Percentiles rank a stretch among this genome's conserved stretches.
These are phyloP conservation scores for Corvus hawaiiensis DNA, from an alignment of 2,113 vertebrate species.

Conservation along the genomic window DNA sequence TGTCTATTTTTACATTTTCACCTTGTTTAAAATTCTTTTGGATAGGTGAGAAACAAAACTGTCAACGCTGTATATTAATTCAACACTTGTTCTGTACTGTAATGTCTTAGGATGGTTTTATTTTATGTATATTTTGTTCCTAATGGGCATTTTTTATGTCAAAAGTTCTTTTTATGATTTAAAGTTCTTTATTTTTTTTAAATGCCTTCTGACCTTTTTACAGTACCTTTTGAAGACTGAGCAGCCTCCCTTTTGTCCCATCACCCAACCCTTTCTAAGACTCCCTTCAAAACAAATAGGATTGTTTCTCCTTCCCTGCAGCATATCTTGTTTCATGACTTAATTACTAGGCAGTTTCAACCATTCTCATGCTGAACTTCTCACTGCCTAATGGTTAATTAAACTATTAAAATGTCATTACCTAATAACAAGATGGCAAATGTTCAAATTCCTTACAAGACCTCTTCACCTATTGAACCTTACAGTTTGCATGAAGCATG, in stretches of 20 bases:
- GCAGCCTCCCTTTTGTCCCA: background rate
- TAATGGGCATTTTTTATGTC: background rate
- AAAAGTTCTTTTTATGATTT: background rate
- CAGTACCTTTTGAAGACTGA: background rate
- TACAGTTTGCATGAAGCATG: background rate
- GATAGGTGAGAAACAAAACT: background rate
- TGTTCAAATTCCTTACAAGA: slow-evolving; percentile 23
- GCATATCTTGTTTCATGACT: slow-evolving; percentile 6
- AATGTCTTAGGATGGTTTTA: background rate
- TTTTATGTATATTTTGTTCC: background rate
- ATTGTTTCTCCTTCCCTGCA: slow-evolving; percentile 13
- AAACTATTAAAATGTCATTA: slow-evolving; percentile 54
- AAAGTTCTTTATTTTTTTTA: background rate
- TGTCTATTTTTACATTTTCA: background rate
- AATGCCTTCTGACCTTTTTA: background rate
- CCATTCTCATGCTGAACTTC: background rate
- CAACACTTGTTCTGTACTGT: background rate
- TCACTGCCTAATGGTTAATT: slow-evolving; percentile 27
- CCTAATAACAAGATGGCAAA: slow-evolving; percentile 29
- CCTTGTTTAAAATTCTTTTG: background rate
- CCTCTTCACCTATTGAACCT: slow-evolving; percentile 32
- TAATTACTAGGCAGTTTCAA: slow-evolving; percentile 3
- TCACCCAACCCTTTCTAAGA: background rate
- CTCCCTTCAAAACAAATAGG: background rate
- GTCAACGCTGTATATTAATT: background rate